A percentile compares a stretch with the other conserved stretches of the same genome.
Conservation (phyloP, 2,113 vertebrate species). For the Chloebia gouldiae region DNA sequence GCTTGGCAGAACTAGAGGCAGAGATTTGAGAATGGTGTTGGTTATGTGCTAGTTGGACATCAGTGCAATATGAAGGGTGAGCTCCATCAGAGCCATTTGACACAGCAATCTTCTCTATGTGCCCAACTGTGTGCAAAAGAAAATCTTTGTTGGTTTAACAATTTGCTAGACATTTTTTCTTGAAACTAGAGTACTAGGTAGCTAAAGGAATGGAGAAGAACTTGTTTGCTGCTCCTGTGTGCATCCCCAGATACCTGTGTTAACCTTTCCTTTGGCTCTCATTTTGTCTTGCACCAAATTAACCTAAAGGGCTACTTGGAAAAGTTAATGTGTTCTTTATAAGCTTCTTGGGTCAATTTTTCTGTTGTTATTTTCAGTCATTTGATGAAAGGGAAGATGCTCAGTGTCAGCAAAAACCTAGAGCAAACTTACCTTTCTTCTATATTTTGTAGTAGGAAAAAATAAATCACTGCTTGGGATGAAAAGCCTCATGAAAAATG, state of each 20-base stretch:
- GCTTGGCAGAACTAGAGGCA: background rate
- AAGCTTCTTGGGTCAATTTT: background rate
- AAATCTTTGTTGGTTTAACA: background rate
- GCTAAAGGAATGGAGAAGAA: background rate
- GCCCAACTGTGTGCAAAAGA: background rate
- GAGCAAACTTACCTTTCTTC: background rate
- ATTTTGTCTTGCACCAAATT: background rate
- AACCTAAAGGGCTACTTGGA: background rate
- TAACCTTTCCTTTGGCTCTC: background rate
- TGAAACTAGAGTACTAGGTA: background rate
- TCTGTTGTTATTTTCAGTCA: background rate
- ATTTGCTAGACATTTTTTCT: background rate
- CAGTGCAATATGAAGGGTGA: background rate
- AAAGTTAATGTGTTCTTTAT: background rate
- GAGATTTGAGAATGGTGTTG: background rate
- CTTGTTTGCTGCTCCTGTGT: background rate
- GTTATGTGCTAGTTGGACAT: background rate
- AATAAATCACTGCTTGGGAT: background rate
- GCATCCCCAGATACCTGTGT: background rate
- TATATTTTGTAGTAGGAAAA: background rate
- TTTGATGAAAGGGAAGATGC: background rate
- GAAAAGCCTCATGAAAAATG: background rate
- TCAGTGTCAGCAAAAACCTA: background rate
- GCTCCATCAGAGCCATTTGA: background rate
- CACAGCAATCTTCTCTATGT: background rate